These are phyloP conservation scores for Ctenopoma kingsleyae DNA, from an alignment of 2,797 vertebrate species.

Conservation along the genomic window DNA sequence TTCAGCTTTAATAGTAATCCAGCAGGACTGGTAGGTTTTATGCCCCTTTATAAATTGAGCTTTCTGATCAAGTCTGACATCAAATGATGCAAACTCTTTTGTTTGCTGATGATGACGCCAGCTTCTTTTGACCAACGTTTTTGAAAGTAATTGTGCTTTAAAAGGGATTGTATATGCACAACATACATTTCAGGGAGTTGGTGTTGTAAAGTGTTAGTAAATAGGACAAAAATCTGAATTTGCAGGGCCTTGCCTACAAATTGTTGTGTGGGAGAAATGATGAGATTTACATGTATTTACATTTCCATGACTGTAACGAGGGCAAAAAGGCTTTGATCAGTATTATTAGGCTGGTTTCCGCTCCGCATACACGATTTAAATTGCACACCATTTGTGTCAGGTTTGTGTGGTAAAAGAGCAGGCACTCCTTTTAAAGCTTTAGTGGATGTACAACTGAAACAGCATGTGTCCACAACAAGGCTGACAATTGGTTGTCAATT, in stretches of 20 bases:
- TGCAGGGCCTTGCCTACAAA: conserved; percentile 9
- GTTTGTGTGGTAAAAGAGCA: neutral
- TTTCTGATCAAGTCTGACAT: conserved; percentile 22
- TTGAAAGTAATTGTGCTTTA: neutral
- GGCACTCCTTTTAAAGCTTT: neutral
- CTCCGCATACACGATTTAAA: conserved; percentile 12
- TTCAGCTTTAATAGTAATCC: conserved; percentile 26
- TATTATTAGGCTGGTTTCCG: conserved; percentile 19
- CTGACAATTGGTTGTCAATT: neutral
- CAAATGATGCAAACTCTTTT: neutral
- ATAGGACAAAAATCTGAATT: conserved; percentile 16
- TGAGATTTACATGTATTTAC: conserved; percentile 31
- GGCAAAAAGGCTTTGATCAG: conserved; percentile 14
- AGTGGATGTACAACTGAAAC: neutral
- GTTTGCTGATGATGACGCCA: neutral
- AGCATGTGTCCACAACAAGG: neutral
- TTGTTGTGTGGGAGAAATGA: conserved; percentile 25
- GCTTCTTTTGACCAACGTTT: neutral
- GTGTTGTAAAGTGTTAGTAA: conserved; percentile 18
- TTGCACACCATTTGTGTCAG: conserved; percentile 1
- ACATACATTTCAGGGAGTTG: neutral
- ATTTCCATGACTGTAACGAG: conserved; percentile 14
- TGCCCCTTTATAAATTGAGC: conserved; percentile 7
- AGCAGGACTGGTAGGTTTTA: neutral
- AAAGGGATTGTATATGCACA: neutral